Conservation (phyloP, 2,113 vertebrate genomes). For the Talpa occidentalis region DNA sequence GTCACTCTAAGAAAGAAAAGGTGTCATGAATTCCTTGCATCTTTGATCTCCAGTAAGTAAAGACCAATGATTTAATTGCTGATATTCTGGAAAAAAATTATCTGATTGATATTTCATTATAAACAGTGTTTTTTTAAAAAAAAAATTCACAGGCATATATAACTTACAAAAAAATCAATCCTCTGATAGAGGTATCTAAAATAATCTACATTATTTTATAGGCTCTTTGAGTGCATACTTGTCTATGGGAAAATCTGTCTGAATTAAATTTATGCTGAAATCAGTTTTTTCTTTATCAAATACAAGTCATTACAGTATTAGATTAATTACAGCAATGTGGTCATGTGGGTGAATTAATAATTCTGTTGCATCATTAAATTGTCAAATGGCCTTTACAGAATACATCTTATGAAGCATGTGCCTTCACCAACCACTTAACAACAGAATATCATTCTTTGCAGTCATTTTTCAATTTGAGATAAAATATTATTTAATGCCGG, state of each 20-base stretch:
- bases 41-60: conserved; percentile 52
- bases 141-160: background rate
- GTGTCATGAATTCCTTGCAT: background rate
- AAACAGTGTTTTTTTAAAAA: background rate
- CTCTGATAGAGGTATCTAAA: background rate
- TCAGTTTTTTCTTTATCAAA: background rate
- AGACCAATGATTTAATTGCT: background rate
- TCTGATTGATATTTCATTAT: background rate
- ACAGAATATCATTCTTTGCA: background rate
- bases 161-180: background rate
- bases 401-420: background rate
- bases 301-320: background rate
- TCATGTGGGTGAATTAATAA: background rate
- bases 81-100: background rate
- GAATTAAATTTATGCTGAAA: conserved; percentile 27
- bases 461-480: background rate
- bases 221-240: background rate
- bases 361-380: background rate
- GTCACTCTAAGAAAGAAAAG: background rate
- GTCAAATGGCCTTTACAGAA: background rate
- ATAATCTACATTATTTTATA: conserved; percentile 14
- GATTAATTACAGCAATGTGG: background rate
- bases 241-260: background rate
- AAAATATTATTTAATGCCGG: conserved; percentile 2
- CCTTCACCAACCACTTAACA: background rate